Percentiles rank a stretch among this genome's conserved stretches.
These are phyloP conservation scores for Rhinichthys klamathensis DNA, from an alignment of 2,113 vertebrate genomes.

Conservation along the genomic window DNA sequence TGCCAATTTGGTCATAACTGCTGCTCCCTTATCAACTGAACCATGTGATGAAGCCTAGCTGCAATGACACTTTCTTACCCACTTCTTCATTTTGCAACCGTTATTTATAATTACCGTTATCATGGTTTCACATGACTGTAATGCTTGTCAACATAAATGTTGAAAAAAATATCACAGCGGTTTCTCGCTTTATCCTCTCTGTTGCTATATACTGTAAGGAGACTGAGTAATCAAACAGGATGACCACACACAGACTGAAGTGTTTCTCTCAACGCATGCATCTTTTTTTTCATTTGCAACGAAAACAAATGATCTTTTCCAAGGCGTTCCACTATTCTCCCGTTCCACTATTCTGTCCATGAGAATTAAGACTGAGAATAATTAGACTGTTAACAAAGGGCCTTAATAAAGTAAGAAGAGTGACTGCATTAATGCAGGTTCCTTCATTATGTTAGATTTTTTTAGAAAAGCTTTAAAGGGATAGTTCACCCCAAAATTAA, in stretches of 20 bases:
- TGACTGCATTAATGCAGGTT: neutral
- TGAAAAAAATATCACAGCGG: conserved; percentile 40
- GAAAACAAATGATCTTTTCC: neutral
- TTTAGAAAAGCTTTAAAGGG: neutral
- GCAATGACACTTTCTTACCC: conserved; percentile 39
- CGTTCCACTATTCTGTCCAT: neutral
- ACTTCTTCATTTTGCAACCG: conserved; percentile 60
- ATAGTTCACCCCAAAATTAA: no score
- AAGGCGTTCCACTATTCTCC: no score
- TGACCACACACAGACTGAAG: conserved; percentile 41
- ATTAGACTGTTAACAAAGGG: neutral
- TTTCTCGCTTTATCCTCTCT: conserved; percentile 51
- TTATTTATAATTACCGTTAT: conserved; percentile 51
- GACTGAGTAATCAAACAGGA: conserved; percentile 48
- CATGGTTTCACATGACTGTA: conserved; percentile 42
- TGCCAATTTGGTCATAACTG: conserved; percentile 42
- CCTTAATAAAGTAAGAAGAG: neutral
- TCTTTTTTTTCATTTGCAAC: conserved; percentile 14
- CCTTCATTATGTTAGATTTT: neutral
- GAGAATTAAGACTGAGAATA: neutral
- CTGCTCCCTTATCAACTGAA: conserved; percentile 34
- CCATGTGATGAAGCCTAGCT: conserved; percentile 33
- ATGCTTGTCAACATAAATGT: conserved; percentile 43
- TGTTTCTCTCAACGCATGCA: neutral
- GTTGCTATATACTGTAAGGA: conserved; percentile 8